Evolutionary conservation across 2,888 invertebrate genomes (phyloP).

Genomic region (Eremobia ochroleuca): DNA sequence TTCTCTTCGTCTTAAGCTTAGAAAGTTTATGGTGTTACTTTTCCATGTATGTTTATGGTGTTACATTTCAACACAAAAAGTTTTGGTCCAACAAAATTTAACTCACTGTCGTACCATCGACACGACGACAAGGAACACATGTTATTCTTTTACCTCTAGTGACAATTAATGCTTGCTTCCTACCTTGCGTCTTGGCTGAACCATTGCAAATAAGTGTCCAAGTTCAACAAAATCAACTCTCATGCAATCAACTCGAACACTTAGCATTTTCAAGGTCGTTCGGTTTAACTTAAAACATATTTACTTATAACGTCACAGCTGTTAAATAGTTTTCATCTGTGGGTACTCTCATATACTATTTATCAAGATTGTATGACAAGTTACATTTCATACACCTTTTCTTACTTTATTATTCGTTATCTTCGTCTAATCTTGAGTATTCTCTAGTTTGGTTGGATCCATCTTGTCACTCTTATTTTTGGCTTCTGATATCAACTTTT

Average conservation of each 20-base stretch:
- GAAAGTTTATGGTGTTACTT: not conserved
- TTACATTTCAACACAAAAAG: not conserved
- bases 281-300: not conserved
- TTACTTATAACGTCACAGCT: conserved; percentile 7
- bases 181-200: not conserved
- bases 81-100: not conserved
- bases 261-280: not conserved
- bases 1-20: not conserved
- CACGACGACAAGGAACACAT: too few species aligned
- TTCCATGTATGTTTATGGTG: not conserved
- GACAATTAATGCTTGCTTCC: not conserved
- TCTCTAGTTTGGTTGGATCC: conserved; percentile 9
- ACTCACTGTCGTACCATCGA: not conserved
- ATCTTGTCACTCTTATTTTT: conserved; percentile 25
- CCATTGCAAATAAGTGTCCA: not conserved
- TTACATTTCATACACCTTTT: conserved; percentile 34
- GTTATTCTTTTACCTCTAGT: not conserved
- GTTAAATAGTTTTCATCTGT: conserved; percentile 29
- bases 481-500: not conserved
- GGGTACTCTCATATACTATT: conserved; percentile 23
- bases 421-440: conserved; percentile 33
- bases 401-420: conserved; percentile 11
- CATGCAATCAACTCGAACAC: not conserved
- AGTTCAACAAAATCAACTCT: not conserved
- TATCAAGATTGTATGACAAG: conserved; percentile 31